Percentiles rank a stretch among this genome's conserved stretches.
Evolutionary conservation across 2,888 invertebrate genomes (phyloP).

Genomic region (Lepidocyrtinus sp.): DNA sequence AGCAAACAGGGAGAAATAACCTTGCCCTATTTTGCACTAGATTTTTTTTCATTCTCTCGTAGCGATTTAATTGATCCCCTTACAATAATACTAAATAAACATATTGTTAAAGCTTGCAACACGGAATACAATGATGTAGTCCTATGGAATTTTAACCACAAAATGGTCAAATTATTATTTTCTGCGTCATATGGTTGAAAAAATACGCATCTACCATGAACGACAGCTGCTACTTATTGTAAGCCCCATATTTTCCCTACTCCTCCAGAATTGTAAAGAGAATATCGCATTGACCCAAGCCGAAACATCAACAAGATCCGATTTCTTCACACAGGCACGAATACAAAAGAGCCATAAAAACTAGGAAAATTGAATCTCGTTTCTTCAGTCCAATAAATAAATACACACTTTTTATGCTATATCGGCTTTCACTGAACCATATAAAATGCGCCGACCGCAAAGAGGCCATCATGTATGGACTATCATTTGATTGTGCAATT

Average conservation of each 20-base stretch:
- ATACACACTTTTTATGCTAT: not conserved
- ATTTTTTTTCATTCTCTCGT: too few species aligned
- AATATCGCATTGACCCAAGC: not conserved
- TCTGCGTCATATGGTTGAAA: not conserved
- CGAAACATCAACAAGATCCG: not conserved
- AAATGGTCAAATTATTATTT: not conserved
- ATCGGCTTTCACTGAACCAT: not conserved
- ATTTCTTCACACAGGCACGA: not conserved
- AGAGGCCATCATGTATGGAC: not conserved
- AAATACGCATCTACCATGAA: too few species aligned
- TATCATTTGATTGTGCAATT: constrained; percentile 26
- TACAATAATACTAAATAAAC: too few species aligned
- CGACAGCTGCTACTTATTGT: not conserved
- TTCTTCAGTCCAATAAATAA: not conserved
- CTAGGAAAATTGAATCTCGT: not conserved
- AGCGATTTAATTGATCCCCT: too few species aligned
- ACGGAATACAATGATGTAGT: too few species aligned
- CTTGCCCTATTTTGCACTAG: too few species aligned
- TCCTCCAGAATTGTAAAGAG: not conserved
- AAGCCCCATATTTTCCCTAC: not conserved
- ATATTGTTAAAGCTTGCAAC: too few species aligned
- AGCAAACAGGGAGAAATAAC: too few species aligned
- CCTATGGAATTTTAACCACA: not conserved
- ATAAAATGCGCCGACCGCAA: not conserved
- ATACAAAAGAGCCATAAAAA: not conserved